Evolutionary conservation across 2,113 vertebrate genomes (phyloP).

Genomic region (Garra rufa): DNA sequence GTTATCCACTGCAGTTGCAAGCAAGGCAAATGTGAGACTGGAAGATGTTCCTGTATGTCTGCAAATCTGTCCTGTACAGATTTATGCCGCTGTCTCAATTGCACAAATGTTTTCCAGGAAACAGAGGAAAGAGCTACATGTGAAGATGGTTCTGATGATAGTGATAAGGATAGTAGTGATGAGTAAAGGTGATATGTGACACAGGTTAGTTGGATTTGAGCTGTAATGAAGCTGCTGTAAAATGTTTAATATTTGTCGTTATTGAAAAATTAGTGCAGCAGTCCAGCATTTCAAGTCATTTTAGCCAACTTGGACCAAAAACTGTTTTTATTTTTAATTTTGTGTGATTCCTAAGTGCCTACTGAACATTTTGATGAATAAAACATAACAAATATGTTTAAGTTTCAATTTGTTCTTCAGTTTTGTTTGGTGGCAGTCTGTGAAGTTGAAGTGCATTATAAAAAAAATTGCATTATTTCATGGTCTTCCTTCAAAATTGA

Average conservation of each 20-base stretch:
- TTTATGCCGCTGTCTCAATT: background rate
- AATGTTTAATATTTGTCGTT: background rate
- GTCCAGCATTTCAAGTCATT: too few relatives aligned
- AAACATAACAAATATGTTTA: too few relatives aligned
- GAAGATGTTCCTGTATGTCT: conserved; percentile 44
- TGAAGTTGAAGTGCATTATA: too few relatives aligned
- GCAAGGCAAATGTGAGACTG: conserved; percentile 49
- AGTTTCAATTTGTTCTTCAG: too few relatives aligned
- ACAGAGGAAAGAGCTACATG: conserved; percentile 42
- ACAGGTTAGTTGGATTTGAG: background rate
- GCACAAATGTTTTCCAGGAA: conserved; percentile 48
- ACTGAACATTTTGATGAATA: too few relatives aligned
- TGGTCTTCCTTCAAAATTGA: too few relatives aligned
- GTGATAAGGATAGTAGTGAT: conserved; percentile 36
- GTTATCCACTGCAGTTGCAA: conserved; percentile 53
- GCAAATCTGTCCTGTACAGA: conserved; percentile 29
- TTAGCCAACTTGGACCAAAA: background rate
- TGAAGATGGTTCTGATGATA: conserved; percentile 46
- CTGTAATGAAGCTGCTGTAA: background rate
- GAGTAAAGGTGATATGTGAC: background rate
- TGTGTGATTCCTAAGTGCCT: too few relatives aligned
- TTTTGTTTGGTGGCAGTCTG: background rate
- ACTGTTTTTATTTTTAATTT: too few relatives aligned
- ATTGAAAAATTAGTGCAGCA: background rate
- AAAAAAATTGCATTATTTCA: too few relatives aligned